Conservation (phyloP, 2,888 invertebrate species). For the Tipula unca region DNA sequence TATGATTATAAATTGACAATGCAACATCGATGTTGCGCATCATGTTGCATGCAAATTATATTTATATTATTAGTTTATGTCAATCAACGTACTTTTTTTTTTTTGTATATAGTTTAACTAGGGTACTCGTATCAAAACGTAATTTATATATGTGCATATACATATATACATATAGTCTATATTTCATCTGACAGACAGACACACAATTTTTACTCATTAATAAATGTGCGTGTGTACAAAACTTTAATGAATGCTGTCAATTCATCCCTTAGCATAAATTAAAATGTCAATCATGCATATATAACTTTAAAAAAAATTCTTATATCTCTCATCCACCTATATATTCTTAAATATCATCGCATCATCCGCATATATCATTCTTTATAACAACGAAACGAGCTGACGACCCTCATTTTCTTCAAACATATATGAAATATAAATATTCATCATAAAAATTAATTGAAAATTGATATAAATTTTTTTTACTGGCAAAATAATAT, state of each 20-base stretch:
- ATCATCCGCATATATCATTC: not conserved
- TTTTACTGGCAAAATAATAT: not conserved
- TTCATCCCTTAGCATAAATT: not conserved
- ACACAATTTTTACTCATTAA: not conserved
- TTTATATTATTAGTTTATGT: not conserved
- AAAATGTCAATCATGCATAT: not conserved
- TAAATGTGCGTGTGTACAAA: not conserved
- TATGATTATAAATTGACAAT: conserved; percentile 3
- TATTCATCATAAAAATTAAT: not conserved
- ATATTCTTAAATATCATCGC: not conserved
- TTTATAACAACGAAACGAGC: not conserved
- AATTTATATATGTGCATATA: not conserved
- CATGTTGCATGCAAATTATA: not conserved
- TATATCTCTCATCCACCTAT: not conserved
- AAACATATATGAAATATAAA: not conserved
- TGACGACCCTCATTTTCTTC: not conserved
- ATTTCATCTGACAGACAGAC: not conserved
- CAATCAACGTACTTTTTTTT: not conserved
- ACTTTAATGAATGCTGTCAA: not conserved
- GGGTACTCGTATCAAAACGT: not conserved
- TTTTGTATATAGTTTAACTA: not conserved
- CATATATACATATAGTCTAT: not conserved
- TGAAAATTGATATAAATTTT: not conserved
- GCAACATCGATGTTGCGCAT: not conserved
- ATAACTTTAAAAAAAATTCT: not conserved